Evolutionary conservation across 1,140 invertebrate species (phyloP).

Genomic region (Tetramorium simillimum): DNA sequence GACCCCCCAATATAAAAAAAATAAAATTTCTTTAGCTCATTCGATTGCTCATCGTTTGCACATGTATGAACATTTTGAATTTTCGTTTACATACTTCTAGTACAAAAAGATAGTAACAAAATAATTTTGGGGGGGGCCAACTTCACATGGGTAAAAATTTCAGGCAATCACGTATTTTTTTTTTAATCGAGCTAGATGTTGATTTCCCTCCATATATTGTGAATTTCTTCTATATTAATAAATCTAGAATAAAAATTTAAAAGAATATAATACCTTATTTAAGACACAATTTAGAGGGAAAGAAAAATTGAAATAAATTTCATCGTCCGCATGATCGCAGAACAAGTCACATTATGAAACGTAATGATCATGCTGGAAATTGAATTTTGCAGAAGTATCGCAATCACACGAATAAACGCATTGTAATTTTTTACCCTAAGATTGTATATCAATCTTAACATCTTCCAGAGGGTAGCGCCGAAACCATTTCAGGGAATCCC

Average conservation of each 20-base stretch:
- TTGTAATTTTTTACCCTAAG: conserved; percentile 28
- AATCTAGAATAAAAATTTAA: not conserved
- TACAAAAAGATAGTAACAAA: no score
- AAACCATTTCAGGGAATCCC: conserved; percentile 70
- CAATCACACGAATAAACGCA: not conserved
- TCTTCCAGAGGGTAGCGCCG: conserved; percentile 52
- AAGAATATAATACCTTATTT: not conserved
- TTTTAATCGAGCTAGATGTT: not conserved
- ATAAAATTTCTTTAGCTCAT: no score
- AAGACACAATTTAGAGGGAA: not conserved
- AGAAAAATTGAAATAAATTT: not conserved
- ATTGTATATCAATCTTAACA: conserved; percentile 56
- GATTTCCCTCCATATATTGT: not conserved
- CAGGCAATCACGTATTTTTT: not conserved
- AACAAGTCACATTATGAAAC: not conserved
- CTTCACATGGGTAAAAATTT: no score
- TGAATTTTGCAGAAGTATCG: not conserved
- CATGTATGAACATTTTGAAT: no score
- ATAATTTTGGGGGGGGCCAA: no score
- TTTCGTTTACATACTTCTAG: no score
- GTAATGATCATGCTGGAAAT: not conserved
- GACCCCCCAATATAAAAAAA: no score
- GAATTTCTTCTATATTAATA: not conserved
- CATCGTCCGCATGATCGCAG: not conserved
- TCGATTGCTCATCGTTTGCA: no score